phyloP scores from a whole-genome alignment of 64 coral and sea anemone genomes.

The Dendrophyllia cribrosa region DNA sequence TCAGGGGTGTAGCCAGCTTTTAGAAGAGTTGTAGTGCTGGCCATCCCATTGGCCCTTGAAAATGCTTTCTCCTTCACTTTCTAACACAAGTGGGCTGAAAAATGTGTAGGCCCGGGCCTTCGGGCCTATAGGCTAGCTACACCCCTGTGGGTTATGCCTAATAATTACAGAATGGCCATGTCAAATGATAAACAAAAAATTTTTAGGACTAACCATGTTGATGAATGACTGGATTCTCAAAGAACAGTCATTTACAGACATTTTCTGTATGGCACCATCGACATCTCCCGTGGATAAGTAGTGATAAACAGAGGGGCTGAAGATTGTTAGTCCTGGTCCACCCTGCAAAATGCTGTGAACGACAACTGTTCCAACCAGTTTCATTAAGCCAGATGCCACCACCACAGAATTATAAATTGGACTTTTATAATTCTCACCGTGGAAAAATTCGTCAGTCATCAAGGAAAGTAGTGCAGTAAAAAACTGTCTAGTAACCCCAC shows the following conservation, averaged over 20 bases:
- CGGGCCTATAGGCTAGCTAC: no score
- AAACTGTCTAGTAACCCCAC: constrained; percentile 45
- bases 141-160: no score
- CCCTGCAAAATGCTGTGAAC: constrained; percentile 67
- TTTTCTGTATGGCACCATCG: background rate
- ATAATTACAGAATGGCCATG: no score
- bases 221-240: constrained; percentile 26
- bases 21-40: no score
- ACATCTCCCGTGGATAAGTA: constrained; percentile 36
- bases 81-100: no score
- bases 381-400: constrained; percentile 61
- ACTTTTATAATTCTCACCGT: constrained; percentile 40
- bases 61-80: no score
- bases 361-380: constrained; percentile 34
- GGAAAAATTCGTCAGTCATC: constrained; percentile 14
- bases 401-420: constrained; percentile 57
- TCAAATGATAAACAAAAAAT: no score
- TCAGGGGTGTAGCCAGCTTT: no score
- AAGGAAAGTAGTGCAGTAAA: constrained; percentile 12
- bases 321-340: constrained; percentile 57
- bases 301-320: constrained; percentile 39
- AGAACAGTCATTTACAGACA: background rate
- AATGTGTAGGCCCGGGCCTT: no score
- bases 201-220: constrained; percentile 29
- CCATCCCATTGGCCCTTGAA: no score